Evolutionary conservation across 2,888 invertebrate genomes (phyloP), one percentile per base, ranked within the genome.

Genomic region (Drosophila ezoana): DNA sequence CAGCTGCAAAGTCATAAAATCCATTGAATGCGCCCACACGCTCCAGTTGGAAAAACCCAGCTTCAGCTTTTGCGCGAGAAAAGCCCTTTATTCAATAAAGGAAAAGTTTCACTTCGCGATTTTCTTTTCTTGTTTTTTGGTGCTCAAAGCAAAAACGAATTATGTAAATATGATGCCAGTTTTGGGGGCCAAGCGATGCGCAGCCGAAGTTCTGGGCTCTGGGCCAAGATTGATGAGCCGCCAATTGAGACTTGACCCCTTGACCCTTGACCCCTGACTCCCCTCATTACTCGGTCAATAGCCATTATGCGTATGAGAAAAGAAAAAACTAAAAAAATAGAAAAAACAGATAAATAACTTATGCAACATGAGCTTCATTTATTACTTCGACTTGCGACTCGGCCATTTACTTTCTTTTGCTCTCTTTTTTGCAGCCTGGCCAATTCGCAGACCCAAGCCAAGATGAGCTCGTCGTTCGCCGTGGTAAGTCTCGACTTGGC

Each of bases 401-500:
- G 40, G 16, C 20, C 16, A 44, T 32, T 61, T 48, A 58, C 61
- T 74, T 76, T 70, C 72, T 41, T 76, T 58, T 32, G 48, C 53
- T 45, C 72, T 56, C 57, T 51, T 71, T 44, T 72, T 23, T 67
- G 68, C 59, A 77, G 84, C 75, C 81, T 76, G 83, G 81, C 74
- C 68, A 69, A 72, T 75, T 74, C 47, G 72, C 56, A 72, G 57
- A 72, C 66, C 72, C 66, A 54, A 58, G 64, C 56, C 76, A 86
- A 76, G 81, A 87, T 88, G 88, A 81, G 81, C 68, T 83, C 73
- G 67, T 81, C 76, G 58, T 76, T 67, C 70, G 72, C 81, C 76
- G 66, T 87, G 91, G 91, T 92, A 79, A 91, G 90, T 56, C 63
- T 57, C 73, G 62, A 14, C 53, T 44, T 64, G 76, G 48, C 85